Evolutionary conservation across 1,140 invertebrate species (phyloP), one percentile per base, ranked within the genome.

Genomic region (Temnothorax nylanderi): DNA sequence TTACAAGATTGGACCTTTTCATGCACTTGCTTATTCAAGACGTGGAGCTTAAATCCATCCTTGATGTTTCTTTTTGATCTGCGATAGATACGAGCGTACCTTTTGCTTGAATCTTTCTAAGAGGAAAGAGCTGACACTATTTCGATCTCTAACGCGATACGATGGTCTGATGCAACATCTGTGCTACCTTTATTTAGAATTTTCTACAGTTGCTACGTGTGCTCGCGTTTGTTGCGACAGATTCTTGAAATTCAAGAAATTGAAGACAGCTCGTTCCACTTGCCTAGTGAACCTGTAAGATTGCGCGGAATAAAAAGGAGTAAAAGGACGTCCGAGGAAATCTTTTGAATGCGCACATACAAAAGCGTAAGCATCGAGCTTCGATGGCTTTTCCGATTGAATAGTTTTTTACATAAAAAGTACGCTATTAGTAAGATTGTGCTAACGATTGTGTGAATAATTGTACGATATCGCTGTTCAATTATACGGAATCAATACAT

Each of bases 221-320:
- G 87, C 54, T 77, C 72, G 86, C 86, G 72, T 88, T 89, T 84
- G 86, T 81, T 87, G 51, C 60, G 78, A 72, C 51, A 54, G 87
- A 87, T 86, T 89, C 78, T 86, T 88, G 87, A 88, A 88, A 78
- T 88, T 86, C 81, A 56, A 72, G 81, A 86, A 88, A 89, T 89
- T 88, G 88, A 86, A 88, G 67, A 80, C 75, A 65, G 76, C 74
- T 85, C 80, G 81, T 56, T 58, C 37, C 56, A 56, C 49, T 88
- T 80, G 65, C 34, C 34, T 72, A 80, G 67, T 60, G 85, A 51
- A 82, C 47, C 34, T 16, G 34, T 54, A 62, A 74, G 41, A 54
- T 65, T 64, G 64, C 26, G 41, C 65, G 18, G 74, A 71, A 74
- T 87, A 85, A 85, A 88, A 78, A 85, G n/a, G n/a, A n/a, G n/a